Conservation (phyloP, 2,888 invertebrate genomes). For the Plusia festucae region DNA sequence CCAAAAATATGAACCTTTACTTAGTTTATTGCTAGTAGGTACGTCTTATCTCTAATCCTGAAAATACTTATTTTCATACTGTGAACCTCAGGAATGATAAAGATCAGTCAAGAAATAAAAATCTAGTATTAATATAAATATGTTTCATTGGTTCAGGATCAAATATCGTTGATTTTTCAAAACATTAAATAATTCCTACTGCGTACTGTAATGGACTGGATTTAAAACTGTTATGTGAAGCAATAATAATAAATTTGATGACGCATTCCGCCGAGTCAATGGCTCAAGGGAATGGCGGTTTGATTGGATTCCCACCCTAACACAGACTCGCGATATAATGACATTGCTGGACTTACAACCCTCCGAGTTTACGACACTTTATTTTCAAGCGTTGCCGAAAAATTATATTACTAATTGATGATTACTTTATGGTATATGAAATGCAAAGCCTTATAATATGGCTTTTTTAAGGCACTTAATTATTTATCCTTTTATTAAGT, state of each 20-base stretch:
- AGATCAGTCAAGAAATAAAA: not conserved
- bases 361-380: conserved; percentile 29
- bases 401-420: conserved; percentile 32
- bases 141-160: not conserved
- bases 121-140: no score
- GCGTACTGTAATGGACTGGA: conserved; percentile 15
- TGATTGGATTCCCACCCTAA: conserved; percentile 69
- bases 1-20: not conserved
- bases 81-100: not conserved
- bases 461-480: no score
- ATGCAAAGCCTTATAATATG: no score
- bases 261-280: conserved; percentile 46
- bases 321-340: conserved; percentile 29
- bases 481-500: no score
- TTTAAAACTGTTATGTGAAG: conserved; percentile 48
- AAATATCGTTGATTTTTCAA: conserved; percentile 12
- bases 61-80: not conserved
- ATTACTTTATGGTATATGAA: no score
- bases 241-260: conserved; percentile 59
- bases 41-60: not conserved
- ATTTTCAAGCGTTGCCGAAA: conserved; percentile 21
- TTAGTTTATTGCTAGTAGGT: not conserved
- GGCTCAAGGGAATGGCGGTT: conserved; percentile 59
- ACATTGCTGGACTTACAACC: conserved; percentile 40
- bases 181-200: conserved; percentile 40